Evolutionary conservation across 1,140 invertebrate genomes (phyloP).

Genomic region (Cherax quadricarinatus): DNA sequence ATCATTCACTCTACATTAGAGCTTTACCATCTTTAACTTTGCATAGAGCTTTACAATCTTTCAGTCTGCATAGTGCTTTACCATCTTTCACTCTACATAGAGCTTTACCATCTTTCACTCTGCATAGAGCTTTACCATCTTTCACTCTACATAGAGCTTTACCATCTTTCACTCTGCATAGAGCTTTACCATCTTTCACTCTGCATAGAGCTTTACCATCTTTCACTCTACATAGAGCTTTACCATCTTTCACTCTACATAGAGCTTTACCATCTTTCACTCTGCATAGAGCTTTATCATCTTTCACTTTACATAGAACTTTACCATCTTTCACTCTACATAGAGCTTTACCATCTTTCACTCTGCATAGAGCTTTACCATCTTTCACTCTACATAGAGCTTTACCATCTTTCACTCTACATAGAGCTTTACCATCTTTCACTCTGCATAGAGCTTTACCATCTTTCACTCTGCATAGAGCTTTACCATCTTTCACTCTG

Average conservation of each 20-base stretch:
- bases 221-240: background rate
- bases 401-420: background rate
- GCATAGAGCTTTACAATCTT: constrained; percentile 1
- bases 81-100: background rate
- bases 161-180: background rate
- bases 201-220: background rate
- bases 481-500: no score
- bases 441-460: no score
- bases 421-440: background rate
- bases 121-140: no score
- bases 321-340: no score
- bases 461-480: no score
- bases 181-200: background rate
- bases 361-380: background rate
- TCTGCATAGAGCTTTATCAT: background rate
- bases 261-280: background rate
- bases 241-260: no score
- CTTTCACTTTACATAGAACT: no score
- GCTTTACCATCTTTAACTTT: background rate
- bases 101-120: no score
- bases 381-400: background rate
- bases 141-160: background rate
- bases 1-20: background rate
- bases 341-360: background rate
- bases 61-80: background rate